Conservation (phyloP, 2,888 invertebrate genomes). For the Euplexia lucipara region DNA sequence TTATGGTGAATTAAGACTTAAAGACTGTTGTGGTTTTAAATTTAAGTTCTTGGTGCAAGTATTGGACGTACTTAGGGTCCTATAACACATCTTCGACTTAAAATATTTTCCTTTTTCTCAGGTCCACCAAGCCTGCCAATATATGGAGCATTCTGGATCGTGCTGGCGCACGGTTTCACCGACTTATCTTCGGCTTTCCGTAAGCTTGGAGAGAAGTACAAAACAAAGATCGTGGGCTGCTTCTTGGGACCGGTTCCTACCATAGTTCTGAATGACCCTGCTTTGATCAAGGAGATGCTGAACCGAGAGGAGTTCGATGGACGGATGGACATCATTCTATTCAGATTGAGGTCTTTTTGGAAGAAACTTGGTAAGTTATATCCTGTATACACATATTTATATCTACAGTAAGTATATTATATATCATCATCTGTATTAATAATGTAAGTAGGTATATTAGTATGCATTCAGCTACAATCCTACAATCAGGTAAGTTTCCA, state of each 20-base stretch:
- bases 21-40: too few species aligned
- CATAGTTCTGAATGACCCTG: slow-evolving; percentile 89
- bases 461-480: too few species aligned
- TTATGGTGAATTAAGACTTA: too few species aligned
- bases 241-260: slow-evolving; percentile 88
- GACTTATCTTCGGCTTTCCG: slow-evolving; percentile 88
- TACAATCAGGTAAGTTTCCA: too few species aligned
- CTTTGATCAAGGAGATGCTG: slow-evolving; percentile 90
- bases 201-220: slow-evolving; percentile 89
- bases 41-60: too few species aligned
- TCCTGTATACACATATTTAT: too few species aligned
- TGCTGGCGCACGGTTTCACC: slow-evolving; percentile 88
- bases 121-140: slow-evolving; percentile 92
- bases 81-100: too few species aligned
- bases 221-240: slow-evolving; percentile 91
- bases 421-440: too few species aligned
- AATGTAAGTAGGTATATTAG: too few species aligned
- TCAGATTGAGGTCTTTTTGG: slow-evolving; percentile 89
- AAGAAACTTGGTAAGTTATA: slow-evolving; percentile 87
- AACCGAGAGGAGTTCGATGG: slow-evolving; percentile 92
- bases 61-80: too few species aligned
- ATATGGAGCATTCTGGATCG: slow-evolving; percentile 92
- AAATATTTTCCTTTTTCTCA: slow-evolving; percentile 66
- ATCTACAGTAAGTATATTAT: too few species aligned
- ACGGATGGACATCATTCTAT: slow-evolving; percentile 86